A percentile compares a stretch with the other conserved stretches of the same genome.
These are phyloP conservation scores for Drosophila triauraria DNA, from an alignment of 1,140 invertebrate species.

Conservation along the genomic window DNA sequence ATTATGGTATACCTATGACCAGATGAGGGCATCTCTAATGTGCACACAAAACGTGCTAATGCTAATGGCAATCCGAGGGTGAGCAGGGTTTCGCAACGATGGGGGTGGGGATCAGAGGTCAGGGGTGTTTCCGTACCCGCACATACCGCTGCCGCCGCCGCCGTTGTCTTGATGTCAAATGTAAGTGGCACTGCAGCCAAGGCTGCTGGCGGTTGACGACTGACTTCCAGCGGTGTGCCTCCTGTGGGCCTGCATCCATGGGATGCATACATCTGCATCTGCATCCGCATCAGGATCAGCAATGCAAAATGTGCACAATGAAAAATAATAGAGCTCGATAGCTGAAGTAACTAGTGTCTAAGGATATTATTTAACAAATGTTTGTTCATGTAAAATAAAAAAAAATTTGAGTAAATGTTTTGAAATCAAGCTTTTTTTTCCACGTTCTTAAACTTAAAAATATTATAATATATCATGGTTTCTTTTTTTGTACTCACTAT, in stretches of 20 bases:
- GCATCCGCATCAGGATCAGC: constrained; percentile 27
- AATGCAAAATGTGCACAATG: constrained; percentile 16
- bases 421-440: no score
- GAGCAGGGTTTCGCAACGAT: constrained; percentile 14
- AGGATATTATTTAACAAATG: neutral
- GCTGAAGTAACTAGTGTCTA: neutral
- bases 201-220: constrained; percentile 35
- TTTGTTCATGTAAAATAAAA: no score
- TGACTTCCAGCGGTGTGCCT: constrained; percentile 25
- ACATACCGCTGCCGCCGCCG: constrained; percentile 9
- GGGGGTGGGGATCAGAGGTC: constrained; percentile 20
- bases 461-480: no score
- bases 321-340: neutral
- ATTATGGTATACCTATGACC: constrained; percentile 38
- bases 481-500: no score
- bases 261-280: constrained; percentile 26
- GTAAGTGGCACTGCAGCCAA: constrained; percentile 56
- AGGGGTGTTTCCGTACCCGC: constrained; percentile 39
- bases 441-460: no score
- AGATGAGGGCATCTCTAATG: constrained; percentile 62
- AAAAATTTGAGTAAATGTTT: no score
- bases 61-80: constrained; percentile 37
- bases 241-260: constrained; percentile 34
- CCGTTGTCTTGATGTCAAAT: constrained; percentile 54
- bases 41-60: constrained; percentile 63